phyloP scores from a whole-genome alignment of 2,113 vertebrate genomes.

The Microtus pennsylvanicus region DNA sequence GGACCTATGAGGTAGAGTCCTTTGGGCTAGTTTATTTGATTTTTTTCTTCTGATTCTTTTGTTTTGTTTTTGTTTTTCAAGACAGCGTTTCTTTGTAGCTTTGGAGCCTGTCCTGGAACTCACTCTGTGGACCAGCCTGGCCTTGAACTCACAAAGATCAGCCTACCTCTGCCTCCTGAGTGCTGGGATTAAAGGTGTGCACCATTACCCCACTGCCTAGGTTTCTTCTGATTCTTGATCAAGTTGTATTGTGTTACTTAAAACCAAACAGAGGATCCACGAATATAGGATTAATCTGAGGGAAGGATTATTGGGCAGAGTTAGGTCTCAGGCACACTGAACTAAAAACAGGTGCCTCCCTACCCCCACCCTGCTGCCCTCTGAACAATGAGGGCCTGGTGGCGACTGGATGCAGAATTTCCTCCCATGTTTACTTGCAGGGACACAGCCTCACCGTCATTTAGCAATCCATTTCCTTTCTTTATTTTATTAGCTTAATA shows the following conservation, averaged over 20 bases:
- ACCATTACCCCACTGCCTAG: rapidly evolving
- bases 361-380: rapidly evolving
- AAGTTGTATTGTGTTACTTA: conserved; percentile 3
- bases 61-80: too few species aligned
- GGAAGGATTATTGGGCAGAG: background rate
- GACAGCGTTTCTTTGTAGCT: too few species aligned
- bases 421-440: background rate
- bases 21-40: background rate
- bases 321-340: background rate
- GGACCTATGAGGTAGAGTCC: background rate
- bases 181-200: too few species aligned
- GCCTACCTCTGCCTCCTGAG: too few species aligned
- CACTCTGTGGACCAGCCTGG: too few species aligned
- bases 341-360: background rate
- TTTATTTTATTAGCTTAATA: background rate
- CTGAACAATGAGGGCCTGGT: too few species aligned
- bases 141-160: too few species aligned
- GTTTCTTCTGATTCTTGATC: background rate
- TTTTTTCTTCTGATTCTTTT: too few species aligned
- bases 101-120: too few species aligned
- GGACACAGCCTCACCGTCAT: background rate
- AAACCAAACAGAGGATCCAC: background rate
- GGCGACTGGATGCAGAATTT: background rate
- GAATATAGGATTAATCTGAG: background rate
- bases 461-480: background rate